These are phyloP conservation scores for Diplazon laetatorius DNA, from an alignment of 2,888 invertebrate species.

Conservation along the genomic window DNA sequence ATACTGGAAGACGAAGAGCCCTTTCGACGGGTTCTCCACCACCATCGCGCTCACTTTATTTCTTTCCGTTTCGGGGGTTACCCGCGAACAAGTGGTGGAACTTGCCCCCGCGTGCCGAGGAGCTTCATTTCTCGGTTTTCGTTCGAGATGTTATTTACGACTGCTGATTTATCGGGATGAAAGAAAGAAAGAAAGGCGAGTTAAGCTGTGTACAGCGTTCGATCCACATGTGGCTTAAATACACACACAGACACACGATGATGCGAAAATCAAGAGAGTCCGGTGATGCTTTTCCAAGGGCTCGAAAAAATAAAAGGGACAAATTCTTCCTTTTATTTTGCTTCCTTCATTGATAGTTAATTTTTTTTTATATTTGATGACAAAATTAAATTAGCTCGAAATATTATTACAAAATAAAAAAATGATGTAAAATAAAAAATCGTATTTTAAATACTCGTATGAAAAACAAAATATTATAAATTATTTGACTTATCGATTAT, in stretches of 20 bases:
- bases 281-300: conserved; percentile 63
- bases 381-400: neutral
- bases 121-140: conserved; percentile 46
- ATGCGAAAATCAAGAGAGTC: conserved; percentile 71
- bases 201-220: conserved; percentile 74
- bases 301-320: conserved; percentile 46
- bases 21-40: conserved; percentile 72
- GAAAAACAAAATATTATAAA: no score
- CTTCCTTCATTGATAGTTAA: conserved; percentile 53
- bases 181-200: conserved; percentile 78
- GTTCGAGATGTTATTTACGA: conserved; percentile 81
- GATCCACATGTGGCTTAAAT: conserved; percentile 71
- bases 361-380: no score
- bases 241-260: conserved; percentile 60
- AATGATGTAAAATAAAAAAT: neutral
- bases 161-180: conserved; percentile 80
- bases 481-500: no score
- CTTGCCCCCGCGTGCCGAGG: no score
- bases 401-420: no score
- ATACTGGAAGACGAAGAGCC: conserved; percentile 75
- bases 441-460: neutral
- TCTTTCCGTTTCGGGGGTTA: no score
- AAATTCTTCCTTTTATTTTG: conserved; percentile 50
- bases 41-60: conserved; percentile 80
- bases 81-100: no score